These are phyloP conservation scores for Epizoanthus ramosus DNA, from an alignment of 92 coral and sea anemone species.

Conservation along the genomic window DNA sequence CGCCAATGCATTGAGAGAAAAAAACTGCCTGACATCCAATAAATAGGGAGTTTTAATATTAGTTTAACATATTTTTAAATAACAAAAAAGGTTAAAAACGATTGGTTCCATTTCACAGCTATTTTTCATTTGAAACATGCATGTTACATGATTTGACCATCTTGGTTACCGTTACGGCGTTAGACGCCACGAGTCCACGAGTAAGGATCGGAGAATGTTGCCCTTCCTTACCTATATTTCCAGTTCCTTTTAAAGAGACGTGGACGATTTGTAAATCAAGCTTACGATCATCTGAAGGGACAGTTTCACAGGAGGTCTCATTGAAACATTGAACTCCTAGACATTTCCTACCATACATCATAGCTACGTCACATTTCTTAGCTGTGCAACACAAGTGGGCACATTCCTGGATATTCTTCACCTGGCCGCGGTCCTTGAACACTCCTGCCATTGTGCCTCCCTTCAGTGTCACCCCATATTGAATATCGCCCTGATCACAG, in stretches of 20 bases:
- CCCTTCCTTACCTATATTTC: slow-evolving; percentile 67
- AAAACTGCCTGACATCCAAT: too few relatives aligned
- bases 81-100: too few relatives aligned
- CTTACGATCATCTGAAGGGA: slow-evolving; percentile 84
- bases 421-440: slow-evolving; percentile 79
- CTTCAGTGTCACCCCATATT: slow-evolving; percentile 85
- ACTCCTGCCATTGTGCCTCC: slow-evolving; percentile 90
- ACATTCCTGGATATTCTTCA: slow-evolving; percentile 95
- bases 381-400: slow-evolving; percentile 90
- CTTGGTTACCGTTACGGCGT: too few relatives aligned
- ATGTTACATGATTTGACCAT: too few relatives aligned
- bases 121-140: too few relatives aligned
- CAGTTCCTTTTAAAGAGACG: slow-evolving; percentile 79
- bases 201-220: neutral
- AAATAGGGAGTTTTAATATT: too few relatives aligned
- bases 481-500: slow-evolving; percentile 90
- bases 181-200: too few relatives aligned
- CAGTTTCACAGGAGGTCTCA: slow-evolving; percentile 87
- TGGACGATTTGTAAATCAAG: slow-evolving; percentile 90
- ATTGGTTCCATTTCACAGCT: too few relatives aligned
- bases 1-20: too few relatives aligned
- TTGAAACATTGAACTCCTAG: slow-evolving; percentile 88
- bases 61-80: too few relatives aligned
- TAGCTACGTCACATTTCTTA: slow-evolving; percentile 93
- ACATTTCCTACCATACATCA: slow-evolving; percentile 91